Evolutionary conservation across 2,888 invertebrate species (phyloP), one percentile per base, ranked within the genome.

Genomic region (Linnaemya vulpina): DNA sequence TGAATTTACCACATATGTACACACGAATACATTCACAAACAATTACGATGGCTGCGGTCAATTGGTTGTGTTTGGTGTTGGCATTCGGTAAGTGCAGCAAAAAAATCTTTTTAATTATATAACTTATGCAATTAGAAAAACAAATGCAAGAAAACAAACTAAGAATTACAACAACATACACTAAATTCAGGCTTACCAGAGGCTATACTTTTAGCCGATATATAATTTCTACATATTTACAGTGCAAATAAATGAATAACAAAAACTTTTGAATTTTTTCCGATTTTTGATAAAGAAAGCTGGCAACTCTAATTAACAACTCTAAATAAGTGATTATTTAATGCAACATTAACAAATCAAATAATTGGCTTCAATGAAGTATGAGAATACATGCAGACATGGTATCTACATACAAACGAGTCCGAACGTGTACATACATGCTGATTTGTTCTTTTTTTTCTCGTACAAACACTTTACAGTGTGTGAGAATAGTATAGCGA

Each of bases 1-100:
- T 20, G 13, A 83, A 67, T 67, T 74, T 51, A 58, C 53, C 65
- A 53, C 60, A 79, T 67, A 43, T 63, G 53, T 71, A 25, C 65
- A 79, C 15, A 35, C 63, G 65, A 25, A 51, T 11, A 67, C n/a
- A 70, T 43, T 30, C 11, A 25, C 25, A 80, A 84, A 73, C 17
- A 49, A 77, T 15, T 13, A 87, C 85, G 78, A 87, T 86, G 84
- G 87, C 78, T 78, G 85, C 85, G 82, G 86, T 85, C 83, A 86
- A 85, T 85, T 85, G 87, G 87, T 71, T 84, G 35, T 74, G 83
- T 81, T 77, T 83, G 84, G 73, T 82, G 86, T 82, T 87, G 84
- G 82, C 86, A 80, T 86, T 87, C 78, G 85, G 87, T 87, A 87
- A 87, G 87, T 79, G 20, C 49, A 70, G 70, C 62, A 62, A 70